These are phyloP conservation scores for Luffia ferchaultella DNA, from an alignment of 2,888 invertebrate genomes.

Conservation along the genomic window DNA sequence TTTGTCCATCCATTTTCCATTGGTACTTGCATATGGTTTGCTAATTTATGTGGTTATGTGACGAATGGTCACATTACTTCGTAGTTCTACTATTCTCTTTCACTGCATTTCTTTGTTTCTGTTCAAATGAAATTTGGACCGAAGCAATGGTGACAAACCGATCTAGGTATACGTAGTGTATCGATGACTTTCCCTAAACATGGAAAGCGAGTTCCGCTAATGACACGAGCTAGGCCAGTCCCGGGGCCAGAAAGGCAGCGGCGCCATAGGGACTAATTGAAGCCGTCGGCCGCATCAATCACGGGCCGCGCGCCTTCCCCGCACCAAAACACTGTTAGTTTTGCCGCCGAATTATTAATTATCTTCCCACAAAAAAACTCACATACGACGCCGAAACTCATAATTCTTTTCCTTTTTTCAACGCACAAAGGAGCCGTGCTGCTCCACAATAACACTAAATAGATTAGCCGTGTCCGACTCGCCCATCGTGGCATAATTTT, in stretches of 20 bases:
- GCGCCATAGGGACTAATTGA: constrained; percentile 32
- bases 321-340: constrained; percentile 68
- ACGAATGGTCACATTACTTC: too few species aligned
- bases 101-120: too few species aligned
- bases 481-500: constrained; percentile 62
- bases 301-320: constrained; percentile 31
- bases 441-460: constrained; percentile 57
- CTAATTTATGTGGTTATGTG: too few species aligned
- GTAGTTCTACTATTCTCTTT: too few species aligned
- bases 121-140: too few species aligned
- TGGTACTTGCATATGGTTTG: too few species aligned
- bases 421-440: constrained; percentile 56
- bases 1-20: too few species aligned
- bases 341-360: constrained; percentile 69
- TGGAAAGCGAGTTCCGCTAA: too few species aligned
- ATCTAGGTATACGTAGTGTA: too few species aligned
- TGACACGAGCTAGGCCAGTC: neutral
- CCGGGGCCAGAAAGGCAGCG: neutral
- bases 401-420: constrained; percentile 66
- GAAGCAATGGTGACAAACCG: too few species aligned
- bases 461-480: constrained; percentile 58
- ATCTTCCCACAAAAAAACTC: constrained; percentile 62
- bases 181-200: too few species aligned
- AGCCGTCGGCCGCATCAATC: constrained; percentile 43
- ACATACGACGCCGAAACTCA: constrained; percentile 63